Evolutionary conservation across 2,888 invertebrate genomes (phyloP).

Genomic region (Drosophila cognata): DNA sequence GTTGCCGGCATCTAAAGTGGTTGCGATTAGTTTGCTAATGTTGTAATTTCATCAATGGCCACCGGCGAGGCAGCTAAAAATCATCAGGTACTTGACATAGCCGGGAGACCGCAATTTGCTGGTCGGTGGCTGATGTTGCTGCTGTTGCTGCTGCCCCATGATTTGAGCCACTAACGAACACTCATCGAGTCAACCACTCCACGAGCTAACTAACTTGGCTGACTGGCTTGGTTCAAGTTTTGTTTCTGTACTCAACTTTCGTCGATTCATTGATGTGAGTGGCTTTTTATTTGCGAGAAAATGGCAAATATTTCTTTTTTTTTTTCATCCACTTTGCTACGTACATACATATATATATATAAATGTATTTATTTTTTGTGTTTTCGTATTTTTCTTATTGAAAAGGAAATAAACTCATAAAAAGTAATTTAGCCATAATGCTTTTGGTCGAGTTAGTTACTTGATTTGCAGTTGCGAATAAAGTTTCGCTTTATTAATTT

Average conservation of each 20-base stretch:
- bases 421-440: slow-evolving; percentile 81
- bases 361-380: slow-evolving; percentile 22
- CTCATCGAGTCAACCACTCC: slow-evolving; percentile 23
- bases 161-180: slow-evolving; percentile 16
- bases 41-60: slow-evolving; percentile 77
- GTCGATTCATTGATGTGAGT: slow-evolving; percentile 80
- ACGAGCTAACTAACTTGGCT: slow-evolving; percentile 6
- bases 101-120: slow-evolving; percentile 64
- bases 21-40: slow-evolving; percentile 80
- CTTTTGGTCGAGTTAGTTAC: slow-evolving; percentile 78
- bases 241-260: slow-evolving; percentile 49
- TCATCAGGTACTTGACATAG: slow-evolving; percentile 76
- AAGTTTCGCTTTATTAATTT: slow-evolving; percentile 81
- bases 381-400: slow-evolving; percentile 50
- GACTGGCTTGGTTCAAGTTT: slow-evolving; percentile 52
- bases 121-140: neutral
- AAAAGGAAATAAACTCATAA: slow-evolving; percentile 78
- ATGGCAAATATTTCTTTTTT: slow-evolving; percentile 50
- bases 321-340: slow-evolving; percentile 8
- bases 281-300: slow-evolving; percentile 76
- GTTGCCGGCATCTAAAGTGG: slow-evolving; percentile 76
- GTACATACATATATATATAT: neutral
- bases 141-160: slow-evolving; percentile 23
- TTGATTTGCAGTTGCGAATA: slow-evolving; percentile 80
- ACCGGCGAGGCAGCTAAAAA: slow-evolving; percentile 66